phyloP scores from a whole-genome alignment of 2,888 invertebrate genomes.

The Cryptus armator region DNA sequence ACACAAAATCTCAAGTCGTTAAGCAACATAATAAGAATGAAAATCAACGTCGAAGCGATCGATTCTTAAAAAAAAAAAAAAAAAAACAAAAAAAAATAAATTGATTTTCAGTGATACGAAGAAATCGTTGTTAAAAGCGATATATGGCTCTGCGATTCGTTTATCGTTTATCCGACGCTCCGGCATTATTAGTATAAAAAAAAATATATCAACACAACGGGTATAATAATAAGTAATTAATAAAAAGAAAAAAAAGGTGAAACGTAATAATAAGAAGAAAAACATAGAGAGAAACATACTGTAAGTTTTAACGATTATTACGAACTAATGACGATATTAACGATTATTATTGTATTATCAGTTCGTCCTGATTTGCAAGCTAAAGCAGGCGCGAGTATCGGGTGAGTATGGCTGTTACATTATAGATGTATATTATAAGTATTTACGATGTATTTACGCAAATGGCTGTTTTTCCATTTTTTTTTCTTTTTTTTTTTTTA shows the following conservation, averaged over 20 bases:
- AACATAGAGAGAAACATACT: constrained; percentile 51
- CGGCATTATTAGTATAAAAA: constrained; percentile 51
- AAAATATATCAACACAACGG: constrained; percentile 53
- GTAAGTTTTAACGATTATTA: constrained; percentile 48
- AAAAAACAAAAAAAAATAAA: constrained; percentile 37
- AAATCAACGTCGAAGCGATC: constrained; percentile 20
- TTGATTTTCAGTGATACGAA: constrained; percentile 21
- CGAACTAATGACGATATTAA: constrained; percentile 56
- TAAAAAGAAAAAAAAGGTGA: constrained; percentile 26
- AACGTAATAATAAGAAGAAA: constrained; percentile 52
- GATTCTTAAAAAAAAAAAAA: constrained; percentile 14
- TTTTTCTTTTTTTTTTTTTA: constrained; percentile 30
- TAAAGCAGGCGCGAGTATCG: constrained; percentile 79
- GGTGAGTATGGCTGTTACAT: constrained; percentile 79
- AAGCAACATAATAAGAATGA: constrained; percentile 20
- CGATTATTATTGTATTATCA: constrained; percentile 66
- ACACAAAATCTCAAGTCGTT: constrained; percentile 28
- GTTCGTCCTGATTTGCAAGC: constrained; percentile 75
- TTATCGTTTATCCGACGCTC: constrained; percentile 40
- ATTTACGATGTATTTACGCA: constrained; percentile 34
- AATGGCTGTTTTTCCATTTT: constrained; percentile 55
- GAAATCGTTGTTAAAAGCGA: constrained; percentile 47
- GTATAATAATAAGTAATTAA: constrained; percentile 42
- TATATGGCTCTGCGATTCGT: constrained; percentile 62
- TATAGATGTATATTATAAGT: constrained; percentile 36